Evolutionary conservation across 1,140 invertebrate genomes (phyloP), one percentile per base, ranked within the genome.

Genomic region (Drosophila quadrilineata): DNA sequence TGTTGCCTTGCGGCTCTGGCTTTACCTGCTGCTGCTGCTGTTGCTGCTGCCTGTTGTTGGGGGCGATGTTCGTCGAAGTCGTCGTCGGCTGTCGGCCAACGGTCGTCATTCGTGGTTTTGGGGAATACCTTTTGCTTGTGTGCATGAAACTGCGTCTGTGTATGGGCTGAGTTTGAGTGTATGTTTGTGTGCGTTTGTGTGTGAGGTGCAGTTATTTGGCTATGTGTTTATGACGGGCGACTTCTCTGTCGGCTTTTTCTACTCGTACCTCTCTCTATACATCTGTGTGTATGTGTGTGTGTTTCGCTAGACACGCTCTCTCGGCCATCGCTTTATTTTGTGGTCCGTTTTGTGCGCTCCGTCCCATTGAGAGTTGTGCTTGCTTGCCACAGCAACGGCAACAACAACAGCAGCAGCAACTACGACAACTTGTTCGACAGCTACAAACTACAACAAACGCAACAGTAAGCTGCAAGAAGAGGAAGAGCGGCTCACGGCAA

Each of bases 141-240:
- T 58, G 52, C 31, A 35, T 26, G 31, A 45, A 50, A 67, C 24
- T 74, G 33, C 26, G 65, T 45, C 54, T 50, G 43, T 56, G 14
- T 19, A n/a, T n/a, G n/a, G n/a, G n/a, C n/a, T n/a, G n/a, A n/a
- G n/a, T n/a, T n/a, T n/a, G n/a, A n/a, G 46, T 29, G 19, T 22
- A 41, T 68, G 24, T 12, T 19, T 14, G 2, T 40, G 12, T 28
- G 52, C 56, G 33, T 66, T 40, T 43, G 36, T 33, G 48, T 59
- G 71, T 54, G 53, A 66, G 77, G 77, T 85, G 77, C 77, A 85
- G 79, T 84, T 85, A 82, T 77, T 85, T 84, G 57, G 73, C 70
- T 59, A 58, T 79, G n/a, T n/a, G 64, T 75, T 71, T 79, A 45
- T 45, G 41, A 45, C 41, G 22, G 22, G 12, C 19, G 3, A 6